Base-by-base conservation (phyloP, 2,797 vertebrate species). In the Saxicola maurus region DNA sequence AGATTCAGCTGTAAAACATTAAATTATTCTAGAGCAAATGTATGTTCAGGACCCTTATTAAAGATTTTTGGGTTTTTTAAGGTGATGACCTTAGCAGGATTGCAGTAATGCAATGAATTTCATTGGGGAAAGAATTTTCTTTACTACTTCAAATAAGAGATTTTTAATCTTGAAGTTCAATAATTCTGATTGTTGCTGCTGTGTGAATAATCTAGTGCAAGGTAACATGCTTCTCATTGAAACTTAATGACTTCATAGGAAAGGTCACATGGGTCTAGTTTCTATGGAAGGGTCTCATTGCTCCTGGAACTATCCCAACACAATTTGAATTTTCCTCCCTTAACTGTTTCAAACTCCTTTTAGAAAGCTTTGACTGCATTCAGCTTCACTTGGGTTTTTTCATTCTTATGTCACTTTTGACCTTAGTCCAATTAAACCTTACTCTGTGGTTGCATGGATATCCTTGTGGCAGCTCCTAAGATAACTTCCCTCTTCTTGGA, bases 101-200 rank as follows among this genome's bases (percentile, higher is more conserved):
- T 84, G 45, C 38, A 86, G 53, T 60, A 72, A 35, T 68, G 49
- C 67, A 92, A 40, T 60, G 31, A 90, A 46, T 66, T 86, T 65
- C 59, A 65, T 16, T 87, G 62, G 56, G 8, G 37, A 88, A 95
- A 82, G 35, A 82, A 78, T 43, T 91, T 93, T 81, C 31, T 77
- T 66, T 38, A 17, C 8, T 74, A 4, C 25, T 66, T 30, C 15
- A 74, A 76, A 33, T 55, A 55, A 71, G 6, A 74, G 33, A 77
- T 87, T 92, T 97, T 87, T 95, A 43, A 62, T 42, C 52, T 1
- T 65, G 31, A 73, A 75, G 37, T 65, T 91, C 69, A 76, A 5
- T 78, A 89, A 75, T 81, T 82, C 62, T 73, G 35, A 60, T 66
- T 88, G 33, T 40, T 79, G 11, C 17, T 82, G 60, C 60, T 78